Evolutionary conservation across 2,797 vertebrate genomes (phyloP).

Genomic region (Arnoldichthys spilopterus): DNA sequence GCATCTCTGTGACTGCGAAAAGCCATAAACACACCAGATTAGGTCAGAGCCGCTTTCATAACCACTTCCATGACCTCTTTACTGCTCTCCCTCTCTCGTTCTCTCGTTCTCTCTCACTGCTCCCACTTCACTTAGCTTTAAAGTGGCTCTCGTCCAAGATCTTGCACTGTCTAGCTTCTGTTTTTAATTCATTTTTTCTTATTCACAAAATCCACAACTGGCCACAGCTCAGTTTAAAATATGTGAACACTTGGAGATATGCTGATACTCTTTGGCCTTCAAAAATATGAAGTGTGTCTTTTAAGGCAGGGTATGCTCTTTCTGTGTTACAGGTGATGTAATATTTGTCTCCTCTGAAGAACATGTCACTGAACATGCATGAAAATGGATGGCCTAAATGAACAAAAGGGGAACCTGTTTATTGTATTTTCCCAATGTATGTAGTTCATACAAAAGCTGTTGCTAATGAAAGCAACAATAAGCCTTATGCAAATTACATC

Average conservation of each 20-base stretch:
- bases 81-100: conserved; percentile 58
- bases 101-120: conserved; percentile 36
- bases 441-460: neutral
- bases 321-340: neutral
- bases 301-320: neutral
- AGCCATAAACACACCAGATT: conserved; percentile 78
- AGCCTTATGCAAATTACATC: neutral
- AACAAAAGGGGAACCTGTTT: too few relatives aligned
- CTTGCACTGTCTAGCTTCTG: conserved; percentile 26
- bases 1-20: conserved; percentile 67
- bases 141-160: conserved; percentile 30
- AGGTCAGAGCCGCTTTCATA: conserved; percentile 80
- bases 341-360: neutral
- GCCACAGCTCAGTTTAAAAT: neutral
- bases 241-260: neutral
- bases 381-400: neutral
- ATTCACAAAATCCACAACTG: conserved; percentile 23
- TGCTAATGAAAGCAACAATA: neutral
- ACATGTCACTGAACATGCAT: neutral
- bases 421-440: too few relatives aligned
- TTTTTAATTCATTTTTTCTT: conserved; percentile 19
- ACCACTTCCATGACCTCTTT: conserved; percentile 76
- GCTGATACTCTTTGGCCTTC: conserved; percentile 13
- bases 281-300: neutral
- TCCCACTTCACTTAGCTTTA: conserved; percentile 59